A percentile compares a stretch with the other conserved stretches of the same genome.
Conservation (phyloP, 1,140 invertebrate species). For the Nasonia vitripennis region DNA sequence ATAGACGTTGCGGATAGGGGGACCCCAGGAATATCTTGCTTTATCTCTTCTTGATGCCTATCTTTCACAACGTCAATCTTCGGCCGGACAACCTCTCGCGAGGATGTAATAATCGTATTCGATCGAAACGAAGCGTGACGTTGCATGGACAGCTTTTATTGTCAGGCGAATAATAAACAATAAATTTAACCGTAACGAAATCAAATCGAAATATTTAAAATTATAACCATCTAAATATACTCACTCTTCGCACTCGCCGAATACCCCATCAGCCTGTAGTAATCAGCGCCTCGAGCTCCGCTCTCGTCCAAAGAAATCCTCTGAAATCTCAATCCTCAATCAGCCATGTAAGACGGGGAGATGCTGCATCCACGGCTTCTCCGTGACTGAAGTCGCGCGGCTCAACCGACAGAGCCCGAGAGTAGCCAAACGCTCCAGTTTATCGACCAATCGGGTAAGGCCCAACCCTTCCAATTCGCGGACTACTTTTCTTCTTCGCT, state of each 20-base stretch:
- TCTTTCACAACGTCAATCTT: too few relatives aligned
- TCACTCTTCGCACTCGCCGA: neutral
- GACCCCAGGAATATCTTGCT: too few relatives aligned
- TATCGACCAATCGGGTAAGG: slow-evolving; percentile 62
- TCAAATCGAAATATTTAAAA: neutral
- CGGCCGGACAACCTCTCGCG: too few relatives aligned
- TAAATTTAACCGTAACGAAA: too few relatives aligned
- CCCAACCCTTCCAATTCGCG: slow-evolving; percentile 55
- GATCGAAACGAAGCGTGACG: too few relatives aligned
- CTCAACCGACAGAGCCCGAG: neutral
- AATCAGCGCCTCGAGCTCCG: neutral
- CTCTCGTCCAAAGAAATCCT: neutral
- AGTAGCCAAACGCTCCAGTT: slow-evolving; percentile 54
- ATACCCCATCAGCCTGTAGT: neutral
- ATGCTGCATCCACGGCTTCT: slow-evolving; percentile 25
- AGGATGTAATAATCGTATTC: too few relatives aligned
- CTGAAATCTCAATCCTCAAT: neutral
- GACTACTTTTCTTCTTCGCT: slow-evolving; percentile 7
- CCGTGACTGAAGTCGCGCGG: slow-evolving; percentile 22
- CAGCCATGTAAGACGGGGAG: neutral
- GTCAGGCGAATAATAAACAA: too few relatives aligned
- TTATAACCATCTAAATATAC: neutral
- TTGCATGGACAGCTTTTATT: too few relatives aligned
- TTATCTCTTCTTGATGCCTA: too few relatives aligned
- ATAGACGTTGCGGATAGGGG: too few relatives aligned